A percentile compares a stretch with the other conserved stretches of the same genome.
These are phyloP conservation scores for Chelmon rostratus DNA, from an alignment of 2,797 vertebrate species.

Conservation along the genomic window DNA sequence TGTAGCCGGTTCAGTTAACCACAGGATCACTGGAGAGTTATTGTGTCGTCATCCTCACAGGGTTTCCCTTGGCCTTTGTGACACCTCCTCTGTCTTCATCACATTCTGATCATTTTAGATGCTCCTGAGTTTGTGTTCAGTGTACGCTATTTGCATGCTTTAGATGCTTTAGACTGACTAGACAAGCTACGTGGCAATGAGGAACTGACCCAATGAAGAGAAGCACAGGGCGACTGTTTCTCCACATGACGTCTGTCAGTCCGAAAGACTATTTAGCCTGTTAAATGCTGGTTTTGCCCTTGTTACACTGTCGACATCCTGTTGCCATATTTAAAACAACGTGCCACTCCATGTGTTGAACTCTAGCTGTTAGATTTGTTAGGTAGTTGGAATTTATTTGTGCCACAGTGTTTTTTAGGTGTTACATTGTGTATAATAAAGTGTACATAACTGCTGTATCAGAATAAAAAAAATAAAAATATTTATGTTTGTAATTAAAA, in stretches of 20 bases:
- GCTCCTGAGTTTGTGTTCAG: background rate
- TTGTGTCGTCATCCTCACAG: constrained; percentile 19
- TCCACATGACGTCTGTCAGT: background rate
- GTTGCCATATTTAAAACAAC: constrained; percentile 5
- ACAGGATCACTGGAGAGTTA: constrained; percentile 11
- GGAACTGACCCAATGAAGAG: background rate
- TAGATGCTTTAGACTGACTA: background rate
- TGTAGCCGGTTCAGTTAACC: constrained; percentile 31
- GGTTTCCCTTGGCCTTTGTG: background rate
- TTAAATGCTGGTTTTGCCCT: constrained; percentile 24
- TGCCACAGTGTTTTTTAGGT: constrained; percentile 10
- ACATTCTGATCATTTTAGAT: constrained; percentile 7
- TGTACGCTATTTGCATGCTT: constrained; percentile 36
- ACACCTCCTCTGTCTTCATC: background rate
- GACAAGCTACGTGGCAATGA: background rate
- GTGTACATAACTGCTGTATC: constrained; percentile 38
- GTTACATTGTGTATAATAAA: constrained; percentile 29
- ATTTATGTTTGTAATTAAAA: constrained; percentile 15
- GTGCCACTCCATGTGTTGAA: constrained; percentile 22
- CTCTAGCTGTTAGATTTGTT: background rate
- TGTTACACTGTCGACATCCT: constrained; percentile 14
- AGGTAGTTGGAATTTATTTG: constrained; percentile 20
- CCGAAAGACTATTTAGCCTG: background rate
- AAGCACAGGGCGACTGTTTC: background rate
- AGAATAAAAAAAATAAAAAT: constrained; percentile 13